Percentiles rank a stretch among this genome's conserved stretches.
Conservation (phyloP, 2,113 vertebrate genomes). For the Prinia subflava region DNA sequence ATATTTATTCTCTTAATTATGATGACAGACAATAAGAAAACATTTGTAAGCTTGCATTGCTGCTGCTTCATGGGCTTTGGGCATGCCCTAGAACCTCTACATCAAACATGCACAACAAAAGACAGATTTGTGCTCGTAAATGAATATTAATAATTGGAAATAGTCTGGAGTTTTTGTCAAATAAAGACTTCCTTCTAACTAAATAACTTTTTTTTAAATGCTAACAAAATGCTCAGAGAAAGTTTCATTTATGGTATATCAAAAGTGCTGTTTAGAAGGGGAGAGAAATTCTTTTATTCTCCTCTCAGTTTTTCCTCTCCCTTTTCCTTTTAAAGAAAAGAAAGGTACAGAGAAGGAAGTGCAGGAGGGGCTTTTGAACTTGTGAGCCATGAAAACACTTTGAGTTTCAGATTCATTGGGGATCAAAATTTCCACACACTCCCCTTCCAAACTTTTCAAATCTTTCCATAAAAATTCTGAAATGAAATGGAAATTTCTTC, state of each 20-base stretch:
- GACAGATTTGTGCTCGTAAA: background rate
- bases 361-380: background rate
- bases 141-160: background rate
- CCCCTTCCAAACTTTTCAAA: background rate
- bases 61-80: background rate
- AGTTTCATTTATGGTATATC: background rate
- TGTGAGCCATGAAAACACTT: background rate
- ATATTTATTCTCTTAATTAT: background rate
- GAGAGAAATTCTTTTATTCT: background rate
- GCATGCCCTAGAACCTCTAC: background rate
- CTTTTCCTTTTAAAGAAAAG: background rate
- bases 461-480: background rate
- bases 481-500: background rate
- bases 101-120: background rate
- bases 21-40: background rate
- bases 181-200: background rate
- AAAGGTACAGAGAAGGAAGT: background rate
- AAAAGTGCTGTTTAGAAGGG: background rate
- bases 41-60: background rate
- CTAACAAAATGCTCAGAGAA: background rate
- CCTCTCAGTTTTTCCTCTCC: background rate
- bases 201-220: background rate
- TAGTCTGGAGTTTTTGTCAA: background rate
- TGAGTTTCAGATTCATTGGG: background rate
- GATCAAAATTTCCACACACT: background rate